Percentiles rank a stretch among this genome's conserved stretches.
phyloP scores from a whole-genome alignment of 1,140 invertebrate species.

The Drosophila ogumai region DNA sequence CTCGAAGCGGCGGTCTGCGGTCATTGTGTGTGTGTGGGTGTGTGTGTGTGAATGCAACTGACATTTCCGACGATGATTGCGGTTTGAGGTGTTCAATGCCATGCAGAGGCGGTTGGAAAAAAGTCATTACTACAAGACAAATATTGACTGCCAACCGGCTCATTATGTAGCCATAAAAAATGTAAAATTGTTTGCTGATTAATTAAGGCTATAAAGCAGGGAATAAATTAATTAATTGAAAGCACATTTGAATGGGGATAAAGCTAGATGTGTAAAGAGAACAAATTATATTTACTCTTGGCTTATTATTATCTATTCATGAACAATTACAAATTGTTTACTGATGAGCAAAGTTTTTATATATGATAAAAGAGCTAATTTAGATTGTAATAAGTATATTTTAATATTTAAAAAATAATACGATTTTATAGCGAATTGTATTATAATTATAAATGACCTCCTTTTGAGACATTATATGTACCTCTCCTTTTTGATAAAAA shows the following conservation, averaged over 20 bases:
- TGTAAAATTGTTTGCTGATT: slow-evolving; percentile 22
- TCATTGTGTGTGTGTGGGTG: slow-evolving; percentile 8
- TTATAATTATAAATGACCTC: background rate
- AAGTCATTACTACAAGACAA: slow-evolving; percentile 45
- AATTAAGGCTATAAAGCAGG: slow-evolving; percentile 14
- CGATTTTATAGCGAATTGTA: background rate
- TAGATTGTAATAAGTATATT: background rate
- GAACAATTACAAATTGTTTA: background rate
- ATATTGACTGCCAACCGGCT: slow-evolving; percentile 33
- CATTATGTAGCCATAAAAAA: slow-evolving; percentile 20
- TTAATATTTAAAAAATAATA: background rate
- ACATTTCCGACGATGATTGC: slow-evolving; percentile 44
- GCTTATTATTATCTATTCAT: background rate
- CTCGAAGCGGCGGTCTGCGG: slow-evolving; percentile 69
- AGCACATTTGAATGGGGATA: background rate
- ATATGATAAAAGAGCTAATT: background rate
- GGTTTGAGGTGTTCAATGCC: slow-evolving; percentile 32
- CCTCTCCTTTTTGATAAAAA: no score
- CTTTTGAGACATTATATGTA: no score
- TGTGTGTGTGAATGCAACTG: slow-evolving; percentile 19
- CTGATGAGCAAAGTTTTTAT: background rate
- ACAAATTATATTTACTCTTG: background rate
- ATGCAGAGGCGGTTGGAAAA: slow-evolving; percentile 6
- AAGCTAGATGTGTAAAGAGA: background rate
- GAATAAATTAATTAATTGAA: slow-evolving; percentile 5